A percentile compares a stretch with the other conserved stretches of the same genome.
These are phyloP conservation scores for Zaprionus lachaisei DNA, from an alignment of 1,140 invertebrate species.

Conservation along the genomic window DNA sequence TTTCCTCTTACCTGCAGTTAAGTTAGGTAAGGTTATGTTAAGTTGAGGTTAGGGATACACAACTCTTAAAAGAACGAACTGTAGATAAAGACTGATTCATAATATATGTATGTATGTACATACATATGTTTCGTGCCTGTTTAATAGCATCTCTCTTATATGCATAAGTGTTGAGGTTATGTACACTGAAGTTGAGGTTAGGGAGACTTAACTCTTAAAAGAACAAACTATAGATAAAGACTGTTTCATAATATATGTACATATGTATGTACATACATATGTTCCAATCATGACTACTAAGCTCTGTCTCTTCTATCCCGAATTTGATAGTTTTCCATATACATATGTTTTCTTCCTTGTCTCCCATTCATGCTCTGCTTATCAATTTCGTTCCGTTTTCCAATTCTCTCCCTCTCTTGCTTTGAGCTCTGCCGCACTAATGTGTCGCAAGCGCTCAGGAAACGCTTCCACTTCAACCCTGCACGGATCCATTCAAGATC, in stretches of 20 bases:
- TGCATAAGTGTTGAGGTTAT: slow-evolving; percentile 3
- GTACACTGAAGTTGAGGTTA: too few relatives aligned
- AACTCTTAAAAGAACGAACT: background rate
- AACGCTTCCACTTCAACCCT: slow-evolving; percentile 39
- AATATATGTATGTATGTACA: background rate
- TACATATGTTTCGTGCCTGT: too few relatives aligned
- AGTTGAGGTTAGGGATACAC: background rate
- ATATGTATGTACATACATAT: background rate
- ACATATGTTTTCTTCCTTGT: background rate
- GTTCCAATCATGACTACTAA: too few relatives aligned
- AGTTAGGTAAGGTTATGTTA: too few relatives aligned
- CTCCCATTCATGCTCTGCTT: background rate
- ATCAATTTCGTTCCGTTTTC: slow-evolving; percentile 28
- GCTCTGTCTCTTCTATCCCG: too few relatives aligned
- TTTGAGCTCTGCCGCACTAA: slow-evolving; percentile 19
- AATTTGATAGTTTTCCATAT: background rate
- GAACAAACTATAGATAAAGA: background rate
- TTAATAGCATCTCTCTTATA: too few relatives aligned
- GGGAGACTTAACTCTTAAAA: background rate
- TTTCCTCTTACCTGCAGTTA: too few relatives aligned
- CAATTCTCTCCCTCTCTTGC: background rate
- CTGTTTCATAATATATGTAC: background rate
- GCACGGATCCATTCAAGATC: slow-evolving; percentile 18
- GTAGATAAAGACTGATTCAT: background rate
- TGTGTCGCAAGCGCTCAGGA: slow-evolving; percentile 34